A percentile compares a stretch with the other conserved stretches of the same genome.
Evolutionary conservation across 2,113 vertebrate genomes (phyloP).

Genomic region (Rostratula benghalensis): DNA sequence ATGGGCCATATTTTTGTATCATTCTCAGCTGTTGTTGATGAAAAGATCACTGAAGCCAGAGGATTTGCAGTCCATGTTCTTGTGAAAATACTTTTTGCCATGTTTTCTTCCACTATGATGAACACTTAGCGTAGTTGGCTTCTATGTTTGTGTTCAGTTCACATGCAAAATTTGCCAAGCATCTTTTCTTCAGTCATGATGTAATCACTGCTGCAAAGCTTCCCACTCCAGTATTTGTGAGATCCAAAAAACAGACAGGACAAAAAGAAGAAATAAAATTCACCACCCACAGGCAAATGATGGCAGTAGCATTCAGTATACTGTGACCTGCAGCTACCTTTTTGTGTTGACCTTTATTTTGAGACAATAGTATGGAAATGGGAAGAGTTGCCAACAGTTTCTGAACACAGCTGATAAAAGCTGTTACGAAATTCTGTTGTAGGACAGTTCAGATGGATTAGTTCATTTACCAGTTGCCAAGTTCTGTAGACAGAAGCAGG

Average conservation of each 20-base stretch:
- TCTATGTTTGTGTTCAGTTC: background rate
- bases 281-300: background rate
- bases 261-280: background rate
- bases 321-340: background rate
- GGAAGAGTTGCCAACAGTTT: background rate
- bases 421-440: slow-evolving; percentile 13
- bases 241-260: background rate
- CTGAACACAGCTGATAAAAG: slow-evolving; percentile 20
- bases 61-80: background rate
- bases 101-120: background rate
- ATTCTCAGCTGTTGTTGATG: background rate
- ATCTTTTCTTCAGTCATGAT: background rate
- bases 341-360: background rate
- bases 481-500: background rate
- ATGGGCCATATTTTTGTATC: background rate
- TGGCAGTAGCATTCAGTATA: background rate
- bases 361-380: background rate
- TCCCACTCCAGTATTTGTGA: background rate
- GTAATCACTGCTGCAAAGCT: background rate
- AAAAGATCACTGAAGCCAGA: background rate
- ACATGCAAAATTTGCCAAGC: background rate
- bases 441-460: background rate
- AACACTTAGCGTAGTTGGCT: background rate
- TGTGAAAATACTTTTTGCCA: background rate
- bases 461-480: background rate